phyloP scores from a whole-genome alignment of 2,113 vertebrate species.

The Macrotis lagotis region DNA sequence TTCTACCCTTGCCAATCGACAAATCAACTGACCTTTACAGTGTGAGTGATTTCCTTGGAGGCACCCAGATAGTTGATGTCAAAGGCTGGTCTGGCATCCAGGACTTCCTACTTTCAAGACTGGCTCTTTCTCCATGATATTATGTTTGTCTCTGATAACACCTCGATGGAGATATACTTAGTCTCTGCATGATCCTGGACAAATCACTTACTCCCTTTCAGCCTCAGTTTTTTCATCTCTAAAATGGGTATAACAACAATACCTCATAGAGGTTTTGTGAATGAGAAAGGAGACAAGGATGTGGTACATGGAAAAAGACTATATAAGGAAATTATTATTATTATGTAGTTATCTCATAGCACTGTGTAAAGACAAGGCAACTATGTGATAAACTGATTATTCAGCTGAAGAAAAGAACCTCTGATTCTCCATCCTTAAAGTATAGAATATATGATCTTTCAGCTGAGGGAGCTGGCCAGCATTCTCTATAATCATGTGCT shows the following conservation, averaged over 20 bases:
- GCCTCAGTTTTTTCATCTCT: background rate
- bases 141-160: background rate
- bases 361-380: background rate
- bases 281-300: too few species aligned
- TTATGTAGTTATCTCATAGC: background rate
- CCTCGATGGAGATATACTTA: background rate
- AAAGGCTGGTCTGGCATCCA: background rate
- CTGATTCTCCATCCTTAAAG: conserved; percentile 23
- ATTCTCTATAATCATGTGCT: background rate
- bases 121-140: background rate
- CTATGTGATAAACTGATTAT: background rate
- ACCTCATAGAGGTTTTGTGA: background rate
- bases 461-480: background rate
- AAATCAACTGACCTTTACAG: background rate
- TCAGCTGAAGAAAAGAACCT: background rate
- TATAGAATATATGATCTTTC: conserved; percentile 2
- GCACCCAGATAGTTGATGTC: background rate
- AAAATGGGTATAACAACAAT: background rate
- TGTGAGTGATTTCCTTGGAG: background rate
- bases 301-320: background rate
- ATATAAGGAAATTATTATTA: background rate
- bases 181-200: background rate
- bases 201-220: background rate
- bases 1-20: background rate
- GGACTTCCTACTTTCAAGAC: background rate